phyloP scores from a whole-genome alignment of 2,888 invertebrate species.

The Dolichomitus sp. region DNA sequence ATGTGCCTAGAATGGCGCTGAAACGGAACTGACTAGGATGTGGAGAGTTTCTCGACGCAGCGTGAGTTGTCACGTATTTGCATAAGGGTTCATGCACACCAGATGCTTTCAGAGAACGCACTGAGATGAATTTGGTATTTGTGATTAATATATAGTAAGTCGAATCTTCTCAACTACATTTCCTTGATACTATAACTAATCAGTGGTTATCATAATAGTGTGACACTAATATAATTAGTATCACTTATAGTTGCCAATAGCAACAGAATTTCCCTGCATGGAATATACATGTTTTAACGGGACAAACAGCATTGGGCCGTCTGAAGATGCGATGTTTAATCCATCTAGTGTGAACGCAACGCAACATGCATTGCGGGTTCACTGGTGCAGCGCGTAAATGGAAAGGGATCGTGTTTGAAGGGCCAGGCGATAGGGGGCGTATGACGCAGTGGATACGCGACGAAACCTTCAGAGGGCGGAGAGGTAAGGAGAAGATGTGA shows the following conservation, averaged over 20 bases:
- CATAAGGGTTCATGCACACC: constrained; percentile 13
- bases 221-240: no score
- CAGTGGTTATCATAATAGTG: no score
- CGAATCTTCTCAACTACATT: no score
- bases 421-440: background rate
- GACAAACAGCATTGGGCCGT: no score
- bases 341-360: background rate
- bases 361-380: background rate
- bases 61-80: constrained; percentile 31
- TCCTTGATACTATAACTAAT: no score
- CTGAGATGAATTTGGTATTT: no score
- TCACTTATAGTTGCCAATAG: background rate
- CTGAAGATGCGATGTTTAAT: background rate
- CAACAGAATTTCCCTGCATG: no score
- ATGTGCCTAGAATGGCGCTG: constrained; percentile 8
- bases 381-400: background rate
- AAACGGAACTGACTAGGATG: constrained; percentile 11
- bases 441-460: background rate
- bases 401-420: background rate
- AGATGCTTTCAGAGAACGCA: background rate
- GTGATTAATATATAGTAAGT: no score
- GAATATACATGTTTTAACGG: no score
- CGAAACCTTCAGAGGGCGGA: background rate
- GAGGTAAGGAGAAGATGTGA: background rate
- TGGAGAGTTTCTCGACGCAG: constrained; percentile 11